Conservation (phyloP, 2,113 vertebrate genomes). For the Peromyscus polionotus region DNA sequence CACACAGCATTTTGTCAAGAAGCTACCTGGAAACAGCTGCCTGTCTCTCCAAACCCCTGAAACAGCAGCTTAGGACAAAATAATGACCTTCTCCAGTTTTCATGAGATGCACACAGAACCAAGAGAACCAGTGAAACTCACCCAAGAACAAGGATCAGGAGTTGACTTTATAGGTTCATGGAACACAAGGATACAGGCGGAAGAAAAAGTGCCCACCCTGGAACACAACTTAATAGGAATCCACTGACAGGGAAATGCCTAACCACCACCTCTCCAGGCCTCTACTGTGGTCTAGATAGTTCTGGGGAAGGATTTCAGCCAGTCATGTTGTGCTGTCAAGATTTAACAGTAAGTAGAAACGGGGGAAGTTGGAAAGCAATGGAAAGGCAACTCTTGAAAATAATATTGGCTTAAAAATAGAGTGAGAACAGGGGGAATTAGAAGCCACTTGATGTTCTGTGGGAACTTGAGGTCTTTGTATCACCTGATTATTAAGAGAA, state of each 20-base stretch:
- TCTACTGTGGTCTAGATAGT: not conserved
- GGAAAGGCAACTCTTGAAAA: not conserved
- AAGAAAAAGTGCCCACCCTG: not conserved
- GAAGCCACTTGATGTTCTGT: not conserved
- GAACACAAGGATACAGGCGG: not conserved
- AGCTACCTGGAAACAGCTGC: conserved; percentile 17
- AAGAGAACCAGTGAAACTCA: conserved; percentile 4
- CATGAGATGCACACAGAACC: not conserved
- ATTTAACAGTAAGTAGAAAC: not conserved
- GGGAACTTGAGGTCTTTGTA: not conserved
- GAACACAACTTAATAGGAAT: not conserved
- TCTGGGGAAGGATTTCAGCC: not conserved
- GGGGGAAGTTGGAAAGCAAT: not conserved
- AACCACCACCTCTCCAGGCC: not conserved
- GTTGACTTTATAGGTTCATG: not conserved
- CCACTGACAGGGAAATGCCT: not conserved
- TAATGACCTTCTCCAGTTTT: conserved; percentile 45
- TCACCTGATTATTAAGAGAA: not conserved
- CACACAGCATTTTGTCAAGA: not conserved
- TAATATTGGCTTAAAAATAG: not conserved
- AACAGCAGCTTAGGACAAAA: not conserved
- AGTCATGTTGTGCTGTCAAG: too few relatives aligned
- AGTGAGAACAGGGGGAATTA: not conserved
- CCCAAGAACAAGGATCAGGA: not conserved
- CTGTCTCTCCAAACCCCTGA: not conserved